Evolutionary conservation across 2,113 vertebrate genomes (phyloP), one percentile per base, ranked within the genome.

Genomic region (Rhea pennata): DNA sequence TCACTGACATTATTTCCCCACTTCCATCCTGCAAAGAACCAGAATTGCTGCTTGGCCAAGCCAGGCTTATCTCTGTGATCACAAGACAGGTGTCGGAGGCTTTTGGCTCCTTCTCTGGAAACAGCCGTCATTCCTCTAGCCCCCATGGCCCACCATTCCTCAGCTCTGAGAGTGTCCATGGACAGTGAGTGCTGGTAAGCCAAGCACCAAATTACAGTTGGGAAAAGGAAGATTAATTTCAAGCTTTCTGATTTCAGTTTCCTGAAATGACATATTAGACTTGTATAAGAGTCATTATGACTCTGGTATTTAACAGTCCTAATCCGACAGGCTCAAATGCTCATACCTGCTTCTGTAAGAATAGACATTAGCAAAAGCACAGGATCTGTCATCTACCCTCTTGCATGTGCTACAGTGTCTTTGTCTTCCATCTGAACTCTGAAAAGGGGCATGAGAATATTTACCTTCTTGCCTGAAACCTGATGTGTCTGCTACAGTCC

Each of bases 161-260:
- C n/a, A 40, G 24, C 16, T 26, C 29, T 69, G 0, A 0, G 9
- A 5, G 12, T 62, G 44, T 90, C 71, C 70, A 40, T 1, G 1
- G 15, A 65, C 11, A 69, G 5, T 5, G 10, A 72, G 8, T 1
- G 1, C 65, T 27, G 65, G 20, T 40, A 69, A 42, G 8, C 31
- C 20, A 26, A 50, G 58, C 27, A 73, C 12, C 24, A 78, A 79
- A 39, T 6, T 23, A 2, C 26, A 54, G 31, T 46, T 71, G 79
- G 22, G n/a, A 46, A 92, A 75, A 84, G 7, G 5, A 10, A 66
- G 8, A 46, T 50, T 61, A 14, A 48, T 81, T 79, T 83, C 39
- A 72, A 62, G 42, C 67, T 65, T 66, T 77, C 36, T 73, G 13
- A 59, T 82, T 92, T 78, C 39, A 31, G 24, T 80, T 76, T 87